A percentile compares a stretch with the other conserved stretches of the same genome.
Evolutionary conservation across 2,797 vertebrate genomes (phyloP).

Genomic region (Coilia nasus): DNA sequence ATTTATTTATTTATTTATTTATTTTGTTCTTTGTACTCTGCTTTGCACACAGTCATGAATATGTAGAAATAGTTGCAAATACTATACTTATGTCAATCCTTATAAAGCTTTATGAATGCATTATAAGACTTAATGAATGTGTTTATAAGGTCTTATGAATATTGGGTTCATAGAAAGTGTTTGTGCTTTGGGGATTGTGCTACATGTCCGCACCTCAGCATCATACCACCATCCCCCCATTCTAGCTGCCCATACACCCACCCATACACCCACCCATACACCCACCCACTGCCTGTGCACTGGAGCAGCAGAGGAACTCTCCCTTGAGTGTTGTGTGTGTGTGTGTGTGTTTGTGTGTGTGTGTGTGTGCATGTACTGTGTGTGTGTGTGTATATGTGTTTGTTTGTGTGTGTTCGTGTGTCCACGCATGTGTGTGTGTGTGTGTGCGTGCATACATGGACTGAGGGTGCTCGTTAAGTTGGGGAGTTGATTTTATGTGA

Average conservation of each 20-base stretch:
- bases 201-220: not conserved
- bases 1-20: not conserved
- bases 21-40: not conserved
- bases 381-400: not conserved
- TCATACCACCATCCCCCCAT: too few relatives aligned
- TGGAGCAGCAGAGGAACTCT: not conserved
- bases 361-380: not conserved
- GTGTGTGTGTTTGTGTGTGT: not conserved
- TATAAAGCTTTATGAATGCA: too few relatives aligned
- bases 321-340: not conserved
- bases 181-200: conserved; percentile 6
- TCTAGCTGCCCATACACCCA: not conserved
- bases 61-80: too few relatives aligned
- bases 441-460: not conserved
- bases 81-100: too few relatives aligned
- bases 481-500: not conserved
- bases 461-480: conserved; percentile 1
- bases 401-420: too few relatives aligned
- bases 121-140: too few relatives aligned
- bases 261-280: not conserved
- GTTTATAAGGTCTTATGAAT: too few relatives aligned
- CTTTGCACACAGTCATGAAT: too few relatives aligned
- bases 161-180: too few relatives aligned
- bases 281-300: not conserved
- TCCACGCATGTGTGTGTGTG: too few relatives aligned